A percentile compares a stretch with the other conserved stretches of the same genome.
phyloP scores from a whole-genome alignment of 1,140 invertebrate species.

The Sweltsa coloradensis region DNA sequence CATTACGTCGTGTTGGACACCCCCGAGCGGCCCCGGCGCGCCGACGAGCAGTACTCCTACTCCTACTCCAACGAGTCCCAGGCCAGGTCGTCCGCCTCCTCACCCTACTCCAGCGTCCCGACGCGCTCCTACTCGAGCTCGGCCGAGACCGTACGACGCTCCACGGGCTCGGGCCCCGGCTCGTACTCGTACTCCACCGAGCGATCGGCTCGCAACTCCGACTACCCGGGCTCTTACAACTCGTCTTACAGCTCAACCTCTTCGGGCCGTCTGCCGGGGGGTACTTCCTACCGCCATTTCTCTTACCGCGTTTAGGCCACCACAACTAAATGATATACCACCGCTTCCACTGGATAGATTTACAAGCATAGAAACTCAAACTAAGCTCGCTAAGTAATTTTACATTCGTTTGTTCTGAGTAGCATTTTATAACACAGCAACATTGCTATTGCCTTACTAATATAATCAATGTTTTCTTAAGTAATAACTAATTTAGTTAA shows the following conservation, averaged over 20 bases:
- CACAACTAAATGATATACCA: no score
- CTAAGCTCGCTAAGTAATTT: no score
- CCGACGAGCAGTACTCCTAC: slow-evolving; percentile 69
- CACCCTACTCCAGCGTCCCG: slow-evolving; percentile 35
- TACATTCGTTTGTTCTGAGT: no score
- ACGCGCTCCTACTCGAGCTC: slow-evolving; percentile 49
- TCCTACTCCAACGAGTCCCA: slow-evolving; percentile 51
- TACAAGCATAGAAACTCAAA: no score
- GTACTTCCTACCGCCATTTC: slow-evolving; percentile 69
- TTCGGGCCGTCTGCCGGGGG: slow-evolving; percentile 63
- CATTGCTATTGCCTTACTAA: no score
- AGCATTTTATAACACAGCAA: no score
- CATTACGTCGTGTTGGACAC: slow-evolving; percentile 72
- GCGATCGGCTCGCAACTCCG: slow-evolving; percentile 46
- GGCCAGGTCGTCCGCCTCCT: slow-evolving; percentile 30
- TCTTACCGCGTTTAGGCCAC: slow-evolving; percentile 61
- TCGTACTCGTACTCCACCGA: slow-evolving; percentile 61
- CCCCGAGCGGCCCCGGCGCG: slow-evolving; percentile 49
- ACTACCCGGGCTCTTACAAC: slow-evolving; percentile 62
- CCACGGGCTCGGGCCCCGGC: slow-evolving; percentile 44
- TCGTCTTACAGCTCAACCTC: slow-evolving; percentile 61
- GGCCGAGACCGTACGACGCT: slow-evolving; percentile 47
- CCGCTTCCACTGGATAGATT: no score
- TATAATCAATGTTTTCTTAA: no score
- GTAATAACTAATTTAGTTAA: no score